Base-by-base conservation (phyloP, 2,113 vertebrate genomes). In the Gallinago undulata region DNA sequence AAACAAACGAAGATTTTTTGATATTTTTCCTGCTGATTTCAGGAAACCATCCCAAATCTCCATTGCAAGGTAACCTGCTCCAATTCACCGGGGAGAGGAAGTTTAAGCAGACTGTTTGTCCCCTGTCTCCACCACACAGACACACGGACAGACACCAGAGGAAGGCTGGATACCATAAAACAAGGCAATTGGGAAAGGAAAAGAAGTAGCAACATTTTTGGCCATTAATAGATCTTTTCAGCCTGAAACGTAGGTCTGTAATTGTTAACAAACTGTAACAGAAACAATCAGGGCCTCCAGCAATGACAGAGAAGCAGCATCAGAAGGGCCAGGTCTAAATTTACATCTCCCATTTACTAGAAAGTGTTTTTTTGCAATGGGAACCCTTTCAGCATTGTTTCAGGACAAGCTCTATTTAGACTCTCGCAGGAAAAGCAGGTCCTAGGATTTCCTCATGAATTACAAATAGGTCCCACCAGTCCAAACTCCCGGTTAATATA, bases 21-120 rank as follows among this genome's bases (percentile, higher is more conserved):
- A 12, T 73, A 84, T 87, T 94, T 93, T 96, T 86, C 90, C 76
- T 95, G 87, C 37, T 33, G 83, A 96, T 97, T 97, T 95, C 97
- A 97, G 97, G 97, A 98, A 98, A 93, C 93, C 73, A 4, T 87
- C 93, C 94, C 86, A 96, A 95, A 96, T 84, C 93, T 84, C 95
- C 95, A 87, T 66, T 59, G 74, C 94, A 68, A 87, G 94, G 80
- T 60, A 72, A 66, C 72, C 82, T 1, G 14, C 84, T 87, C 87
- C 60, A 70, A 45, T 27, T 33, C 89, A 81, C 63, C 9, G 1
- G 74, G 88, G 90, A 97, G 95, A 96, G 97, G 97, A 98, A 98
- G 96, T 94, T 53, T 72, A 18, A 91, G 69, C 78, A 47, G 59
- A 96, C 91, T 83, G 56, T 55, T 93, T 97, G 89, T 96, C 94